These are phyloP conservation scores for Radopholus similis DNA, from an alignment of 1,140 invertebrate species.

Conservation along the genomic window DNA sequence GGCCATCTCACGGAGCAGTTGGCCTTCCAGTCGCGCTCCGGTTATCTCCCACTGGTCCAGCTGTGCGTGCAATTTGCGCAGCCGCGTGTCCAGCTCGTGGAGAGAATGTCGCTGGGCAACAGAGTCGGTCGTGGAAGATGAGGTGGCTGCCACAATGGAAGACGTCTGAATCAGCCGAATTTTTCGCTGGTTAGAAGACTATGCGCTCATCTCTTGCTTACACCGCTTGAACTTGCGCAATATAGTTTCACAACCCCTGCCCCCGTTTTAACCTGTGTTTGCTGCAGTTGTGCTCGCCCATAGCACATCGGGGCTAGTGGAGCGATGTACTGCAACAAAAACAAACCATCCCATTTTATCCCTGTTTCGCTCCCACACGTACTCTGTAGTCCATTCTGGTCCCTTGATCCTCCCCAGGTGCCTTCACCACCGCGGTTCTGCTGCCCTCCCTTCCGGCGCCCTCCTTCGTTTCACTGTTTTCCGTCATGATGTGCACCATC, in stretches of 20 bases:
- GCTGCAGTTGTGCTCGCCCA: neutral
- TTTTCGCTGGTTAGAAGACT: too few species aligned
- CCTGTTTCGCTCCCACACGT: neutral
- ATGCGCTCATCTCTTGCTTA: too few species aligned
- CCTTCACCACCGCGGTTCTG: too few species aligned
- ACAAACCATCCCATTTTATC: neutral
- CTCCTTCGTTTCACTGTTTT: neutral
- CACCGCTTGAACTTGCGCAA: neutral
- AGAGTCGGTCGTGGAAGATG: neutral
- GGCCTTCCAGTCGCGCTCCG: slow-evolving; percentile 7
- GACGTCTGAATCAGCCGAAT: too few species aligned
- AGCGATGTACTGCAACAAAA: slow-evolving; percentile 14
- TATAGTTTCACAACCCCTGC: neutral
- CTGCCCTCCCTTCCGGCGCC: neutral
- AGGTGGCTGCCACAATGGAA: too few species aligned
- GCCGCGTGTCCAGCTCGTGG: slow-evolving; percentile 10
- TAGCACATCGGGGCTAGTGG: slow-evolving; percentile 10
- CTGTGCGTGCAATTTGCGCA: slow-evolving; percentile 10
- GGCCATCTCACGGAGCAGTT: slow-evolving; percentile 9
- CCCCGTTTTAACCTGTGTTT: neutral
- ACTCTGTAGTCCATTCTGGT: too few species aligned
- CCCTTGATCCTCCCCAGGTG: too few species aligned
- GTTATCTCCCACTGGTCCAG: slow-evolving; percentile 17
- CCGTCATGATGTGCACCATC: neutral
- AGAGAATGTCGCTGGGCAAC: neutral